Conservation (phyloP, 2,888 invertebrate species). For the Seira ritae region DNA sequence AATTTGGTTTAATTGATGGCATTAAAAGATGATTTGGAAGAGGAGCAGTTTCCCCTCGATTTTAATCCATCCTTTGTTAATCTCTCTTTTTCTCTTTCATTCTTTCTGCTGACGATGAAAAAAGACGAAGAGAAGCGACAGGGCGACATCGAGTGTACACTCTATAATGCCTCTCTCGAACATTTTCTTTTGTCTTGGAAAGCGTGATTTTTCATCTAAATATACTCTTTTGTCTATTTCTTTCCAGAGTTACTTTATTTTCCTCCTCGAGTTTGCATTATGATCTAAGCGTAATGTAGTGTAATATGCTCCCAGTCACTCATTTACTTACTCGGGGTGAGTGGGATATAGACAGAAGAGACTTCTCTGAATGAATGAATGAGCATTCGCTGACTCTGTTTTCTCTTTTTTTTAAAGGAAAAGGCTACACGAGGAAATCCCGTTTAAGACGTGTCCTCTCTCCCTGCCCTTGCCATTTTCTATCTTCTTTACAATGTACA, state of each 20-base stretch:
- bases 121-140: slow-evolving; percentile 35
- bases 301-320: slow-evolving; percentile 48
- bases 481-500: background rate
- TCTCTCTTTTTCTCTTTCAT: slow-evolving; percentile 59
- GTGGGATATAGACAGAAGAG: slow-evolving; percentile 1
- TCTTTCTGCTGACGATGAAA: slow-evolving; percentile 38
- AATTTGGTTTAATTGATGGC: slow-evolving; percentile 74
- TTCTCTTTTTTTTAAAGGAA: background rate
- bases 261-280: too few relatives aligned
- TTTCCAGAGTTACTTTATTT: too few relatives aligned
- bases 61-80: slow-evolving; percentile 73
- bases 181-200: slow-evolving; percentile 61
- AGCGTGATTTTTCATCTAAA: slow-evolving; percentile 74
- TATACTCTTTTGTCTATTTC: slow-evolving; percentile 70
- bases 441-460: slow-evolving; percentile 67
- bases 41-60: slow-evolving; percentile 66
- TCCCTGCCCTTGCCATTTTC: slow-evolving; percentile 19
- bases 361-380: slow-evolving; percentile 28
- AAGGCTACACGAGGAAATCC: slow-evolving; percentile 60
- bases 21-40: slow-evolving; percentile 73
- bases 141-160: slow-evolving; percentile 33
- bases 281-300: background rate
- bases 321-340: slow-evolving; percentile 15
- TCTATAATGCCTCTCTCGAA: slow-evolving; percentile 35
- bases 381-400: slow-evolving; percentile 51